phyloP scores from a whole-genome alignment of 2,797 vertebrate species.

The Perodicticus potto region DNA sequence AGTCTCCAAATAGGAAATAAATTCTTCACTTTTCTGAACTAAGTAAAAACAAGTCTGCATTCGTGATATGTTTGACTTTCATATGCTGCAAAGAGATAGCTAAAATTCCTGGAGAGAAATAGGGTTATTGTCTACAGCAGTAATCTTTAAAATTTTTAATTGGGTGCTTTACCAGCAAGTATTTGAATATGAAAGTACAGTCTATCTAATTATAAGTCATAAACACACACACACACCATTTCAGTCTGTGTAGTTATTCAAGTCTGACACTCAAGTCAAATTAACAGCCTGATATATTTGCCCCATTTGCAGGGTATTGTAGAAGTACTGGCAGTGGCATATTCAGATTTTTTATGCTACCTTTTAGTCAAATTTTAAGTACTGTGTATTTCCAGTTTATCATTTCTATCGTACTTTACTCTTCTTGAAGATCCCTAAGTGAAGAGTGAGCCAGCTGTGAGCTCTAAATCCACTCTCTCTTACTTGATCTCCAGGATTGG shows the following conservation, averaged over 20 bases:
- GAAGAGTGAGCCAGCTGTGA: not conserved
- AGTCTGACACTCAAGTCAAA: slow-evolving; percentile 10
- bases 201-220: not conserved
- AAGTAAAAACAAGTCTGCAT: not conserved
- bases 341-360: not conserved
- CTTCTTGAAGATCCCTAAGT: not conserved
- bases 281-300: not conserved
- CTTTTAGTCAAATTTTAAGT: slow-evolving; percentile 49
- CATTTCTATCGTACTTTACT: slow-evolving; percentile 38
- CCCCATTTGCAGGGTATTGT: not conserved
- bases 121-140: not conserved
- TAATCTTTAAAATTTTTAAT: slow-evolving; percentile 28
- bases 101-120: not conserved
- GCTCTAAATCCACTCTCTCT: not conserved
- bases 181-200: slow-evolving; percentile 28
- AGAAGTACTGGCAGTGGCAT: not conserved
- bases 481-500: not conserved
- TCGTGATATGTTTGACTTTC: not conserved
- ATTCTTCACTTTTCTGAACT: not conserved
- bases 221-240: not conserved
- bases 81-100: not conserved
- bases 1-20: not conserved
- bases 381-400: slow-evolving; percentile 4
- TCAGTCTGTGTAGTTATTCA: not conserved
- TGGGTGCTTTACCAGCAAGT: not conserved